A percentile compares a stretch with the other conserved stretches of the same genome.
These are phyloP conservation scores for Erebia palarica DNA, from an alignment of 2,888 invertebrate species.

Conservation along the genomic window DNA sequence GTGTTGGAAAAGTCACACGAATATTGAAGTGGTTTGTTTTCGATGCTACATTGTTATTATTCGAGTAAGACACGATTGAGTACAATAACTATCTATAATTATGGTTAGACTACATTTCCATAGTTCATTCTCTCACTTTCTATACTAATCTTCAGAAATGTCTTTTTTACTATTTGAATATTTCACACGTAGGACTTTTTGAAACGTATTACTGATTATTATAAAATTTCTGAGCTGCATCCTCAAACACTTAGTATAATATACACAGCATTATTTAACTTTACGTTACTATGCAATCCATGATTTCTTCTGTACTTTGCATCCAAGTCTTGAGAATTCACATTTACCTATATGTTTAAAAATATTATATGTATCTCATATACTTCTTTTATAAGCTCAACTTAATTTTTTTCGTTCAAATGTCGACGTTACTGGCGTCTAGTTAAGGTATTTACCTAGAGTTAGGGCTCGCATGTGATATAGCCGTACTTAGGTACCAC, in stretches of 20 bases:
- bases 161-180: background rate
- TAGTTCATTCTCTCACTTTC: background rate
- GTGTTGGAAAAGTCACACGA: conserved; percentile 65
- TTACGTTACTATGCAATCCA: background rate
- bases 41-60: conserved; percentile 47
- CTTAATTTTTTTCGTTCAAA: background rate
- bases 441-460: conserved; percentile 6
- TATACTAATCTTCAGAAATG: background rate
- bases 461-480: conserved; percentile 23
- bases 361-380: too few relatives aligned
- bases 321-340: background rate
- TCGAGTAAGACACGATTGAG: background rate
- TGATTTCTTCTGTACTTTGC: background rate
- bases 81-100: conserved; percentile 1
- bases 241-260: background rate
- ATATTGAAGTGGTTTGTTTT: conserved; percentile 64
- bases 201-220: background rate
- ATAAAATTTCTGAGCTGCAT: background rate
- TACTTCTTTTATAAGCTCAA: too few relatives aligned
- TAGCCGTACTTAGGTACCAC: conserved; percentile 11
- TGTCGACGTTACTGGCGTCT: background rate
- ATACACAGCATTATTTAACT: background rate
- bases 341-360: background rate
- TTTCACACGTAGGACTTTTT: conserved; percentile 11
- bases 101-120: background rate